Evolutionary conservation across 2,113 vertebrate genomes (phyloP).

Genomic region (Tympanuchus pallidicinctus): DNA sequence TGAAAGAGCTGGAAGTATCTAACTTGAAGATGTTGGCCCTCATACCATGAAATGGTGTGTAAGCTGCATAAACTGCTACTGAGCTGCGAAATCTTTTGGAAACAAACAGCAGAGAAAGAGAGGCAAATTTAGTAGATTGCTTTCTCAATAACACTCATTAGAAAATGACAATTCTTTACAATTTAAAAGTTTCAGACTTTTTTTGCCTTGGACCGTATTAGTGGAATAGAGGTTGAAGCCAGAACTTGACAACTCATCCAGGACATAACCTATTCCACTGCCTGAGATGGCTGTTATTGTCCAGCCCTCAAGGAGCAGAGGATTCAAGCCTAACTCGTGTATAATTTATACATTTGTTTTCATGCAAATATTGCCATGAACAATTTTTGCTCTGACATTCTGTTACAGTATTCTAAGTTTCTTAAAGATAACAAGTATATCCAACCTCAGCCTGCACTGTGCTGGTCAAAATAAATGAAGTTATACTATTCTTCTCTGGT

Average conservation of each 20-base stretch:
- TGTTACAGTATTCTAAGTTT: background rate
- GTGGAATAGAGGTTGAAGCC: background rate
- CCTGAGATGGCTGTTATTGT: background rate
- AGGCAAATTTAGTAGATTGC: background rate
- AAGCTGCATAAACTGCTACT: background rate
- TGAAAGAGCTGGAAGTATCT: background rate
- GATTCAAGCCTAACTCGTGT: background rate
- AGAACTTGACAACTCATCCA: background rate
- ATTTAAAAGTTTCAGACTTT: background rate
- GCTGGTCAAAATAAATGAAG: background rate
- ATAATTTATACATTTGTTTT: background rate
- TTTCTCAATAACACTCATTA: background rate
- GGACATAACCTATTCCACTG: background rate
- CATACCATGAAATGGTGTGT: background rate
- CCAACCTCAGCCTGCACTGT: background rate
- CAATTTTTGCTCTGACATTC: background rate
- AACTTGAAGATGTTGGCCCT: background rate
- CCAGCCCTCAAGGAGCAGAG: background rate
- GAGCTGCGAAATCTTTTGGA: background rate
- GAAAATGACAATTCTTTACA: background rate
- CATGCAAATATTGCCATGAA: background rate
- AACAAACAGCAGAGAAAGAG: background rate
- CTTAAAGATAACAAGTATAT: background rate
- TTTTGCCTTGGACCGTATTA: background rate
- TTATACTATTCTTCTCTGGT: background rate